Conservation (phyloP, 2,888 invertebrate species). For the Apamea anceps region DNA sequence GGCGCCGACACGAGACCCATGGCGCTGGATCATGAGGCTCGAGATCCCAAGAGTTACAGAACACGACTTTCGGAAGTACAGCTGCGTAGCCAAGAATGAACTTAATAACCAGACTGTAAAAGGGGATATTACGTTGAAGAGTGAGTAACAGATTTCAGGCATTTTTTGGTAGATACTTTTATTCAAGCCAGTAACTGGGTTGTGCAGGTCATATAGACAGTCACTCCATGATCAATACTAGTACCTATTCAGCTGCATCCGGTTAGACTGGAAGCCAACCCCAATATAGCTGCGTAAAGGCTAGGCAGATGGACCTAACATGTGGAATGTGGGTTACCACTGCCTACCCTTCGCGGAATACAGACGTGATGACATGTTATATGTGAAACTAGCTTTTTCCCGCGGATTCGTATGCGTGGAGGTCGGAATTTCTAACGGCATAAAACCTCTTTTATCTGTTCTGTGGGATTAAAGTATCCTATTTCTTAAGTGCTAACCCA, state of each 20-base stretch:
- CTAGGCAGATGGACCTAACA: neutral
- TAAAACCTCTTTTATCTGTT: no score
- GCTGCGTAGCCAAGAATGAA: constrained; percentile 96
- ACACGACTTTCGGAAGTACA: constrained; percentile 94
- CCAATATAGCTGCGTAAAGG: neutral
- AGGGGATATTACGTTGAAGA: constrained; percentile 88
- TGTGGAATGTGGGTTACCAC: no score
- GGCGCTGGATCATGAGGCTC: constrained; percentile 94
- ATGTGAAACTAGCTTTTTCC: no score
- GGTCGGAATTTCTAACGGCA: no score
- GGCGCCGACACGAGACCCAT: constrained; percentile 80
- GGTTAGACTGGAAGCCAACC: neutral
- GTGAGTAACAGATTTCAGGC: constrained; percentile 71
- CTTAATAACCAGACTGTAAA: constrained; percentile 94
- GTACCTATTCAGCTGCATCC: neutral
- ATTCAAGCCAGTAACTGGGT: neutral
- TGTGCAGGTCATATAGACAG: neutral
- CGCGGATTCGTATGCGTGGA: no score
- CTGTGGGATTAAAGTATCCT: no score
- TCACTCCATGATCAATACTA: no score
- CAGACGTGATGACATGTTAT: no score
- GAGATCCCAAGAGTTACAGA: constrained; percentile 93
- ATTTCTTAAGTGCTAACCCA: no score
- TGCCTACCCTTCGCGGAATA: no score
- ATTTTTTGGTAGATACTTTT: neutral